phyloP scores from a whole-genome alignment of 2,113 vertebrate species.

The Octodon degus region DNA sequence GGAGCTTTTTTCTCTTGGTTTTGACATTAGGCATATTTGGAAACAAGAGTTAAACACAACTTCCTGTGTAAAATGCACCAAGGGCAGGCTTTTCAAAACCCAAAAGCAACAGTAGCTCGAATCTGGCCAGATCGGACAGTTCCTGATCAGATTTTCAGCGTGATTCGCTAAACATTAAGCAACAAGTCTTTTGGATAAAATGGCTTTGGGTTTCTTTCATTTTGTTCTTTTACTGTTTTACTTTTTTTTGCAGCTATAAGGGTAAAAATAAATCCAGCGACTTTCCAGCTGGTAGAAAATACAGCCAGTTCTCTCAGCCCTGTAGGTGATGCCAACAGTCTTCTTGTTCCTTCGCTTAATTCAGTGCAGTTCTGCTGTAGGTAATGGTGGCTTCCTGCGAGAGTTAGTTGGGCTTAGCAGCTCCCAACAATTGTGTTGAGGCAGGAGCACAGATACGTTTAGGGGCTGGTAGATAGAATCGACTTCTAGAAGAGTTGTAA shows the following conservation, averaged over 20 bases:
- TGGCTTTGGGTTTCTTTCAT: neutral
- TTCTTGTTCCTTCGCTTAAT: neutral
- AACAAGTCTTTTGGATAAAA: conserved; percentile 30
- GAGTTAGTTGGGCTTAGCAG: neutral
- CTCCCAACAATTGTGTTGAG: conserved; percentile 30
- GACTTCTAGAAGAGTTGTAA: conserved; percentile 29
- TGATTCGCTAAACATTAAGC: neutral
- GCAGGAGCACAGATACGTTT: neutral
- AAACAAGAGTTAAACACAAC: conserved; percentile 74
- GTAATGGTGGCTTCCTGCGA: neutral
- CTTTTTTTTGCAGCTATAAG: neutral
- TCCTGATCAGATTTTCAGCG: neutral
- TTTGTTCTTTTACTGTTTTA: neutral
- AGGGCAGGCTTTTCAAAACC: conserved; percentile 15
- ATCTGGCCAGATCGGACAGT: neutral
- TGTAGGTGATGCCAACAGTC: neutral
- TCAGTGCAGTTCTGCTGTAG: neutral
- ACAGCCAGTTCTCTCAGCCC: neutral
- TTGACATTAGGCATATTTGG: conserved; percentile 77
- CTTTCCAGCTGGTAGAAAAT: conserved; percentile 12
- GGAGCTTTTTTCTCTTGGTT: conserved; percentile 66
- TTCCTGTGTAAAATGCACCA: conserved; percentile 69
- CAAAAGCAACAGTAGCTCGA: neutral
- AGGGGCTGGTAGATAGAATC: neutral
- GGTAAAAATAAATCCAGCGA: conserved; percentile 50